Evolutionary conservation across 2,113 vertebrate species (phyloP).

Genomic region (Antigone vipio): DNA sequence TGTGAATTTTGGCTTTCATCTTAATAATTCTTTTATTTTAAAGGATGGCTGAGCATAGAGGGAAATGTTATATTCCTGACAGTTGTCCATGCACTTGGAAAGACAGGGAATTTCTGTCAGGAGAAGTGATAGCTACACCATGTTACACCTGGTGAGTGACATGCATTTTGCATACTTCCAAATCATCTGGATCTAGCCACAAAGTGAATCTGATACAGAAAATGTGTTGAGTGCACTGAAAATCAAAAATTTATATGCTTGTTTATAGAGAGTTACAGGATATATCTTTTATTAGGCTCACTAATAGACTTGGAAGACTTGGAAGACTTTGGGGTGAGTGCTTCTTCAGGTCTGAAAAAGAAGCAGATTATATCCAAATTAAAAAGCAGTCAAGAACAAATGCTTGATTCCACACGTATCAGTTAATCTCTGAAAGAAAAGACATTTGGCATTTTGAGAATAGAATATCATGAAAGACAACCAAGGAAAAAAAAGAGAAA

Average conservation of each 20-base stretch:
- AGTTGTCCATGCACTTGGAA: slow-evolving; percentile 96
- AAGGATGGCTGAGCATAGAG: slow-evolving; percentile 92
- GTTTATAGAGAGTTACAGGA: background rate
- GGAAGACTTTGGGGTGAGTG: background rate
- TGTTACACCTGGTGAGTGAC: slow-evolving; percentile 92
- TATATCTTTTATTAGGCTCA: background rate
- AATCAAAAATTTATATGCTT: background rate
- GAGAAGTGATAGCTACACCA: slow-evolving; percentile 90
- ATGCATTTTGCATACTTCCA: background rate
- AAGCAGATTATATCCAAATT: background rate
- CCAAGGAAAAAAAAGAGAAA: background rate
- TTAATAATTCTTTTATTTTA: slow-evolving; percentile 13
- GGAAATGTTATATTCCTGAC: slow-evolving; percentile 92
- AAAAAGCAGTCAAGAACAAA: background rate
- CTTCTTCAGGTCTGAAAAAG: background rate
- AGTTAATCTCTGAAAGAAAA: background rate
- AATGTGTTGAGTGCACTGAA: background rate
- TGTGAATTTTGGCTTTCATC: background rate
- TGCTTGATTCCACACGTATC: background rate
- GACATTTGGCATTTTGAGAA: background rate
- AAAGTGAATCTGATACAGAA: background rate
- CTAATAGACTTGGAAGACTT: background rate
- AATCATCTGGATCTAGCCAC: background rate
- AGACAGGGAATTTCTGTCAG: slow-evolving; percentile 92
- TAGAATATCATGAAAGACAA: background rate